phyloP scores from a whole-genome alignment of 2,888 invertebrate species.

The Leucoma salicis region DNA sequence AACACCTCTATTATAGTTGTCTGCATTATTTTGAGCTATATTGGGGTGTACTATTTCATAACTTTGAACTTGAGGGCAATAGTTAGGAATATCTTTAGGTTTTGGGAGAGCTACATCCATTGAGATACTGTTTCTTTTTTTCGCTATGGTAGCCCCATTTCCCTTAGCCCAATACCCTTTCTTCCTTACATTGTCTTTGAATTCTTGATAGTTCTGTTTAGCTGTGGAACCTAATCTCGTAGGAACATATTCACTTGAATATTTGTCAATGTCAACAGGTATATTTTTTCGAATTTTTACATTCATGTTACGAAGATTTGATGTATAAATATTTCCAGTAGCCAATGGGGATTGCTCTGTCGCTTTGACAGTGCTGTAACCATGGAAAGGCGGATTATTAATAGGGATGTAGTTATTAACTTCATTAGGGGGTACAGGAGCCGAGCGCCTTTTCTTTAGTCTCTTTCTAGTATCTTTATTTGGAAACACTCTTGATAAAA shows the following conservation, averaged over 20 bases:
- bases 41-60: constrained; percentile 8
- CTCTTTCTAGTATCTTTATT: constrained; percentile 53
- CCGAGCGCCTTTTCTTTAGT: constrained; percentile 50
- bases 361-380: constrained; percentile 61
- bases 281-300: constrained; percentile 42
- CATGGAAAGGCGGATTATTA: constrained; percentile 44
- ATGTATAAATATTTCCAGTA: constrained; percentile 68
- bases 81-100: constrained; percentile 10
- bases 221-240: constrained; percentile 66
- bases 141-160: constrained; percentile 52
- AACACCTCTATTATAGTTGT: constrained; percentile 52
- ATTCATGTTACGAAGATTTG: constrained; percentile 64
- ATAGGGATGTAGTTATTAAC: constrained; percentile 36
- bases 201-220: constrained; percentile 73
- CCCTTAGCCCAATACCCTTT: constrained; percentile 76
- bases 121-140: constrained; percentile 35
- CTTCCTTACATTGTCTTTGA: constrained; percentile 68
- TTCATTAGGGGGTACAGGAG: constrained; percentile 30
- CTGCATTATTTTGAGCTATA: constrained; percentile 13
- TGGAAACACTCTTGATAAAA: constrained; percentile 62
- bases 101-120: constrained; percentile 21
- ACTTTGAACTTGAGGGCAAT: constrained; percentile 4
- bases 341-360: constrained; percentile 59
- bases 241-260: constrained; percentile 73
- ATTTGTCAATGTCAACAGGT: constrained; percentile 53